phyloP scores from a whole-genome alignment of 2,888 invertebrate species.

The Platycheirus rosarum region DNA sequence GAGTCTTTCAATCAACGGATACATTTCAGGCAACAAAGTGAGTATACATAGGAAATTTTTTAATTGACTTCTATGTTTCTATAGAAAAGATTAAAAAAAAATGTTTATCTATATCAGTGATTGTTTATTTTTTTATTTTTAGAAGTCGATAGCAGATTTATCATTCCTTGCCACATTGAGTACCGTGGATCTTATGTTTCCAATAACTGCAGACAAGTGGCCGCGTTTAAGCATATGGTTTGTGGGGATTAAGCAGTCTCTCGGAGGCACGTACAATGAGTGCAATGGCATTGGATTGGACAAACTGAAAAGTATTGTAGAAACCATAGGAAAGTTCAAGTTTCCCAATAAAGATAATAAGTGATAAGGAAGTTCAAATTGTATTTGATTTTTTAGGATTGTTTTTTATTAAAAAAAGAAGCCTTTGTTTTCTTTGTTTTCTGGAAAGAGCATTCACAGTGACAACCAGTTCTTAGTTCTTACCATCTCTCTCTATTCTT shows the following conservation, averaged over 20 bases:
- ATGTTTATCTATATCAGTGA: conserved; percentile 3
- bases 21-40: conserved; percentile 81
- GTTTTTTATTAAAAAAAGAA: too few relatives aligned
- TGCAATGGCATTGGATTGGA: conserved; percentile 79
- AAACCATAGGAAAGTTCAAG: conserved; percentile 78
- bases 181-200: conserved; percentile 82
- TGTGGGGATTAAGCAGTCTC: conserved; percentile 77
- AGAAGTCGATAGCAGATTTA: conserved; percentile 83
- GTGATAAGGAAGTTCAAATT: too few relatives aligned
- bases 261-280: conserved; percentile 76
- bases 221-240: conserved; percentile 80
- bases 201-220: conserved; percentile 80
- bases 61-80: too few relatives aligned
- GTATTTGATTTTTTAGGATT: too few relatives aligned
- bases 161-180: conserved; percentile 82
- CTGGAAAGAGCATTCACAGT: too few relatives aligned
- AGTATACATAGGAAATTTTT: conserved; percentile 74
- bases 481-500: too few relatives aligned
- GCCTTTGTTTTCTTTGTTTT: too few relatives aligned
- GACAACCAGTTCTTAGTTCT: too few relatives aligned
- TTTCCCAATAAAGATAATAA: conserved; percentile 75
- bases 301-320: conserved; percentile 77
- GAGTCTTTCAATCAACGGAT: conserved; percentile 77
- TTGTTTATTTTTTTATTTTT: conserved; percentile 49
- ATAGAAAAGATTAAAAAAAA: too few relatives aligned